Conservation (phyloP, 2,113 vertebrate genomes). For the Nanorana parkeri region DNA sequence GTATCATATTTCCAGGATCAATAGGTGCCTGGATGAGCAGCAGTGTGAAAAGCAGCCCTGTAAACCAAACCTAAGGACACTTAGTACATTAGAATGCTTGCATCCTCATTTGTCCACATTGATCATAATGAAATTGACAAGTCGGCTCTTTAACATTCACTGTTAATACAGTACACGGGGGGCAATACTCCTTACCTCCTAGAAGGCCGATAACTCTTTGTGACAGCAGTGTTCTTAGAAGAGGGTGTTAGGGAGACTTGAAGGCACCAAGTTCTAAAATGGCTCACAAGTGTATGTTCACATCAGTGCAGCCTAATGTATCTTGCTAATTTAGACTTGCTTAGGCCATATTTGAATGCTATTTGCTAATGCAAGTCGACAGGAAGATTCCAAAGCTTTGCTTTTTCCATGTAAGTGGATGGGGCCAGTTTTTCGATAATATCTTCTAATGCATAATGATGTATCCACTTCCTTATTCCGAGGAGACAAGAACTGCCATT, state of each 20-base stretch:
- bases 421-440: constrained; percentile 40
- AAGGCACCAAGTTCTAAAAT: constrained; percentile 16
- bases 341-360: constrained; percentile 13
- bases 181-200: not conserved
- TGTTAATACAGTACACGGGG: constrained; percentile 12
- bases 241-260: not conserved
- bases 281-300: constrained; percentile 26
- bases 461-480: constrained; percentile 50
- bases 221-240: constrained; percentile 14
- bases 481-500: constrained; percentile 57
- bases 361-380: constrained; percentile 41
- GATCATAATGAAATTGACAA: constrained; percentile 35
- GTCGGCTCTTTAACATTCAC: constrained; percentile 10
- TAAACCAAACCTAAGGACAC: not conserved
- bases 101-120: constrained; percentile 27
- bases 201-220: not conserved
- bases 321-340: constrained; percentile 29
- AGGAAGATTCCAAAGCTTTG: constrained; percentile 42
- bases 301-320: constrained; percentile 35
- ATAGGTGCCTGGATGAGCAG: not conserved
- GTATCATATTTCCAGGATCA: not conserved
- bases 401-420: constrained; percentile 33
- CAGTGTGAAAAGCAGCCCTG: not conserved
- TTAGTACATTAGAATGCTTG: constrained; percentile 4
- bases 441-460: constrained; percentile 37